Evolutionary conservation across 2,888 invertebrate species (phyloP).

Genomic region (Pristionchus japonicus): DNA sequence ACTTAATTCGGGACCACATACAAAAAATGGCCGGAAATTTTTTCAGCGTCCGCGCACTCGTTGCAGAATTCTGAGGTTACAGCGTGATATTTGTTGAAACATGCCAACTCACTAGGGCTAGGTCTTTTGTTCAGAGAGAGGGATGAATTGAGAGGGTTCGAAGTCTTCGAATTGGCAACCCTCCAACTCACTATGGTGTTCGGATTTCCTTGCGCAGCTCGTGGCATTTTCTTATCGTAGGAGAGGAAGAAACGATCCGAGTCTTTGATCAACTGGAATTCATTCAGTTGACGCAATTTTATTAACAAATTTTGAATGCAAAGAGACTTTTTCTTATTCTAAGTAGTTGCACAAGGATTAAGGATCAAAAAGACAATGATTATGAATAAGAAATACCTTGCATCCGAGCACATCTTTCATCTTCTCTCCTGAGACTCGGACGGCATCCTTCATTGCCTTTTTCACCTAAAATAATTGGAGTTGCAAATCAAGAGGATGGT

Average conservation of each 20-base stretch:
- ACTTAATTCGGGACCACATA: no score
- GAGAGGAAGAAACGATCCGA: background rate
- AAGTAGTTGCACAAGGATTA: no score
- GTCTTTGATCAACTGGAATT: slow-evolving; percentile 21
- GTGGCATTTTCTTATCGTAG: background rate
- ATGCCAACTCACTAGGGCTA: no score
- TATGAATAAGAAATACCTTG: background rate
- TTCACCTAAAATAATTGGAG: background rate
- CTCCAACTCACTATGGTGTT: background rate
- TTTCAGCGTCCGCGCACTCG: no score
- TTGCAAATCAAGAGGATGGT: background rate
- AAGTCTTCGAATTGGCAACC: background rate
- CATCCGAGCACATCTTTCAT: slow-evolving; percentile 25
- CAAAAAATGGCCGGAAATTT: no score
- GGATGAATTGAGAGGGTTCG: background rate
- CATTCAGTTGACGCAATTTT: background rate
- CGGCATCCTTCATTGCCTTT: background rate
- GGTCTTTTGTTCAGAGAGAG: background rate
- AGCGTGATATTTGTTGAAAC: no score
- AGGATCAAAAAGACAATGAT: background rate
- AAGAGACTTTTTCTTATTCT: no score
- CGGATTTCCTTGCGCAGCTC: background rate
- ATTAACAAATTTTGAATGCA: background rate
- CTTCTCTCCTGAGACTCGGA: background rate
- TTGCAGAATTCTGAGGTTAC: no score